Evolutionary conservation across 2,797 vertebrate genomes (phyloP), one percentile per base, ranked within the genome.

Genomic region (Bryconaethiops microstoma): DNA sequence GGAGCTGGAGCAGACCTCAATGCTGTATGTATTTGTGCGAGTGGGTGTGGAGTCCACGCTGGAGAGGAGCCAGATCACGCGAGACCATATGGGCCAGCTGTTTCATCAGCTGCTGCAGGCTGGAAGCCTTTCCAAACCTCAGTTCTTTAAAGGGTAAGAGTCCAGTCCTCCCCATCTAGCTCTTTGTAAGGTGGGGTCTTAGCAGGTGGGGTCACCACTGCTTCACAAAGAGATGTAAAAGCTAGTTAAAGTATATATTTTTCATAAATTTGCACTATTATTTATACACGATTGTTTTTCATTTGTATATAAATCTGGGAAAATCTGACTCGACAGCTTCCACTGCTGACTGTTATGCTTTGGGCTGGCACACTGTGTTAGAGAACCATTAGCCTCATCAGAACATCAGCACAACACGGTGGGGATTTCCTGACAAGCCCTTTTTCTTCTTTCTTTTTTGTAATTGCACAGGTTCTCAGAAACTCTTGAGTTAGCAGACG

Each of bases 1-100:
- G 78, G 98, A 99, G 92, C 92, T 99, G 80, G 93, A 93, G 5
- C 72, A 95, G 87, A 92, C 94, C 75, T 89, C 87, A 17, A 92
- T 95, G 88, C 93, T 97, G 50, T 93, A 97, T 6, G 85, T 96
- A 75, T 99, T 99, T 5, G 97, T 98, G 84, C 94, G 93, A 0
- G 94, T 97, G 57, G 98, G 97, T 14, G 96, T 99, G 88, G 97
- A 99, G 87, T 97, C 97, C 0, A 99, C 97, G 1, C 95, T 99
- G 80, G 98, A 99, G 90, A 93, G 98, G 84, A 99, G 97, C 85
- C 96, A 97, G 91, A 97, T 96, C 91, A 97, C 97, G 78, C 94
- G 98, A 88, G 97, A 99, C 88, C 97, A 99, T 93, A 96, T 99
- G 97, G 98, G 98, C 82, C 96, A 96, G 86, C 91, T 99, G 81